Evolutionary conservation across 2,797 vertebrate species (phyloP), one percentile per base, ranked within the genome.

Genomic region (Echiichthys vipera): DNA sequence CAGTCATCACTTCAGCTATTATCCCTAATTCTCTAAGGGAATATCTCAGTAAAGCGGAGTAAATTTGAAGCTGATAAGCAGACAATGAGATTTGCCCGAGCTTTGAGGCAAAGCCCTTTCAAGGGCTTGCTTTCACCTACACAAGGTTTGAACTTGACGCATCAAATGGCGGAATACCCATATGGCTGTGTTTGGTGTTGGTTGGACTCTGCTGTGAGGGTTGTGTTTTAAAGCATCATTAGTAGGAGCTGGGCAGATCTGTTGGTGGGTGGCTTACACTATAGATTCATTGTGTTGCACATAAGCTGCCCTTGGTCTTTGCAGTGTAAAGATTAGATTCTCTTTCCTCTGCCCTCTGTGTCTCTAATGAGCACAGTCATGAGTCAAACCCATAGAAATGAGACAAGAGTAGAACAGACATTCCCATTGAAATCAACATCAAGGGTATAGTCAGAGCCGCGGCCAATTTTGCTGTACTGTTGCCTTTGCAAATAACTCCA

Each of bases 21-120:
- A 91, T 88, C 83, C 84, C 77, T 81, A 87, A 90, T 92, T 89
- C 89, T 90, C 84, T 25, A n/a, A 86, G 88, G 90, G 85, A 89
- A 89, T 91, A 86, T 89, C 84, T 83, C 74, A 77, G 85, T 85
- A 77, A 88, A 80, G 81, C 82, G 83, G 86, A 86, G 85, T 88
- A 80, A 84, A 89, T 88, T 90, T 71, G 71, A 85, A 69, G 71
- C 81, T 87, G 92, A 92, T 92, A 89, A 88, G 88, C 74, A 84
- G 82, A 90, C 88, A 89, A 87, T 90, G 78, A 86, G 86, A 89
- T 92, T 85, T 80, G 59, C 78, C 74, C 50, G 22, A 53, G 81
- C 78, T 89, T 86, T 80, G 75, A 88, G 84, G 76, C 84, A 86
- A 91, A 92, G 72, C 84, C 65, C 42, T 86, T 89, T 80, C 74